These are phyloP conservation scores for Drosophila anomelani DNA, from an alignment of 2,888 invertebrate species.

Conservation along the genomic window DNA sequence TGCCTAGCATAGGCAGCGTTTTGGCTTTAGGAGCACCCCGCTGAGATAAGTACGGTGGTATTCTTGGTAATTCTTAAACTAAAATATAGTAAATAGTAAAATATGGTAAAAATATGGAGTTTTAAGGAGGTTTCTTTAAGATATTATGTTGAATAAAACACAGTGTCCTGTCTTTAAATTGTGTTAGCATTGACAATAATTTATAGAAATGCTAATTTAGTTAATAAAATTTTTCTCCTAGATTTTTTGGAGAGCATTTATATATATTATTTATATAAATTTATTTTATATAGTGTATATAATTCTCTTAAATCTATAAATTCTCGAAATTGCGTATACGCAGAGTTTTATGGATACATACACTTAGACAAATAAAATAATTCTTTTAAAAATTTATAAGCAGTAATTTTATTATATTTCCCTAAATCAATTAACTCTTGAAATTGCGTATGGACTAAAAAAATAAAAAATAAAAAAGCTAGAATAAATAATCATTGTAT, in stretches of 20 bases:
- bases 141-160: background rate
- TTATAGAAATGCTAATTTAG: too few species aligned
- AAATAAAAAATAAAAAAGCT: too few species aligned
- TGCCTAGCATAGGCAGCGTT: slow-evolving; percentile 32
- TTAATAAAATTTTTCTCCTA: too few species aligned
- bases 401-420: background rate
- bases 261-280: too few species aligned
- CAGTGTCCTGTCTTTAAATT: background rate
- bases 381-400: too few species aligned
- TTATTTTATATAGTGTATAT: too few species aligned
- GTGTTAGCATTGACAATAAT: background rate
- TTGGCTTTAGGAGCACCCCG: slow-evolving; percentile 18
- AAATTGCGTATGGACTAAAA: background rate
- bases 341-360: too few species aligned
- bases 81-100: background rate
- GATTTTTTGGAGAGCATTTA: too few species aligned
- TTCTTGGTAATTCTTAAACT: background rate
- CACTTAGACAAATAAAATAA: too few species aligned
- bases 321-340: too few species aligned
- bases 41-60: slow-evolving; percentile 25
- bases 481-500: too few species aligned
- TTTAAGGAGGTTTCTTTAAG: background rate
- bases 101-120: background rate
- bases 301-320: too few species aligned
- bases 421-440: background rate